Percentiles rank a stretch among this genome's conserved stretches.
These are phyloP conservation scores for Falco cherrug DNA, from an alignment of 2,797 vertebrate species.

Conservation along the genomic window DNA sequence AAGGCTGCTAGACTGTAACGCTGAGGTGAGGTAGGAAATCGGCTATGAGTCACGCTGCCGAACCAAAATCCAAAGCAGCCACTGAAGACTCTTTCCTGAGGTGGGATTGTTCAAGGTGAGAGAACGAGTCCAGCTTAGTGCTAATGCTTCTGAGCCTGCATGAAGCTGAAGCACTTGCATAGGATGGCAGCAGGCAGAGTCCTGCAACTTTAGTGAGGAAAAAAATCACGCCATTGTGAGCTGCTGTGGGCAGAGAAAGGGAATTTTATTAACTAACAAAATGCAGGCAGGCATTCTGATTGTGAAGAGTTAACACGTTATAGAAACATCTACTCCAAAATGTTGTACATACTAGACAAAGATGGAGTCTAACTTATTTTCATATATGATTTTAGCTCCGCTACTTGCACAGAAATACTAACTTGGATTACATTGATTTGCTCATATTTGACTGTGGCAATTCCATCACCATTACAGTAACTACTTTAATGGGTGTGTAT, in stretches of 20 bases:
- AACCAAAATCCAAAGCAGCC: neutral
- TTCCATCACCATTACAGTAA: neutral
- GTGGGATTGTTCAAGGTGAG: neutral
- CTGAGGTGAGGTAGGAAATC: neutral
- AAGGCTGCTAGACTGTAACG: neutral
- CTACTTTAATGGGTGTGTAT: neutral
- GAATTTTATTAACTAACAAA: neutral
- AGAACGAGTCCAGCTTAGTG: neutral
- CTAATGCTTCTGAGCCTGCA: neutral
- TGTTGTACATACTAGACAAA: neutral
- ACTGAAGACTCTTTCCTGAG: neutral
- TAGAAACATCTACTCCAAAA: neutral
- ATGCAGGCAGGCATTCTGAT: neutral
- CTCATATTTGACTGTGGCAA: neutral
- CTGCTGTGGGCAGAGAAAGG: neutral
- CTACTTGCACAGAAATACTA: neutral
- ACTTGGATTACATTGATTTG: neutral
- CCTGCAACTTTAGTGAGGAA: accelerated
- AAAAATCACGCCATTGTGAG: neutral
- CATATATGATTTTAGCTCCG: neutral
- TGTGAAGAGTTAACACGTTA: neutral
- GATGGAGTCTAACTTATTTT: neutral
- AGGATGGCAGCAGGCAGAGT: neutral
- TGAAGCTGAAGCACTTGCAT: neutral
- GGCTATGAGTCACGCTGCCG: neutral